These are phyloP conservation scores for Numenius arquata DNA, from an alignment of 2,113 vertebrate genomes.

Conservation along the genomic window DNA sequence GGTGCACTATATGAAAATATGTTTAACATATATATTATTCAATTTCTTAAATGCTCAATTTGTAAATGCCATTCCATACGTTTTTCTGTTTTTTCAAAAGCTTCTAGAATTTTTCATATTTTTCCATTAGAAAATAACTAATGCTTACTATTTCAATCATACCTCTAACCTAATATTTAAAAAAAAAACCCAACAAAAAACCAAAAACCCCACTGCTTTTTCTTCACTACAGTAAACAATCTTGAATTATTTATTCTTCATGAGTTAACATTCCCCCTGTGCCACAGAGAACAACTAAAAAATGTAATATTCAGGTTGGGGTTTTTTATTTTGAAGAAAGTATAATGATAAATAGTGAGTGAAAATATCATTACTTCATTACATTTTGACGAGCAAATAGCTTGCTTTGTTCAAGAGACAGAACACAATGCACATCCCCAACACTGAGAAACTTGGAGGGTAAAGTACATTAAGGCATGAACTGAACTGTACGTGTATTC, in stretches of 20 bases:
- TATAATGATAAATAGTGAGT: not conserved
- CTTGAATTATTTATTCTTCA: not conserved
- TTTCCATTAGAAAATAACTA: not conserved
- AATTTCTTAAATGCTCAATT: not conserved
- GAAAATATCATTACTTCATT: not conserved
- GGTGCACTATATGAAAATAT: not conserved
- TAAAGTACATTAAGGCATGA: not conserved
- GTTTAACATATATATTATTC: not conserved
- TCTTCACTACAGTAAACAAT: not conserved
- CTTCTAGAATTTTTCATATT: not conserved
- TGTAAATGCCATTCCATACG: not conserved
- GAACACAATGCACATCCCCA: not conserved
- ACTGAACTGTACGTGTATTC: not conserved
- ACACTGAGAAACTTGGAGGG: not conserved
- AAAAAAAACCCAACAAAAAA: not conserved
- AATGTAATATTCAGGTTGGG: not conserved
- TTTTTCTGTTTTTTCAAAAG: not conserved
- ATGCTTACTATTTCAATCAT: not conserved
- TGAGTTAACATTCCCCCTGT: accelerated
- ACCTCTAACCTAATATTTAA: not conserved
- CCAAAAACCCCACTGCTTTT: not conserved
- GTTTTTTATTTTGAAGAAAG: not conserved
- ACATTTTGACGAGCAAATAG: not conserved
- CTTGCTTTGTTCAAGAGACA: not conserved
- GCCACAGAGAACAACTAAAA: not conserved